Percentiles rank a stretch among this genome's conserved stretches.
phyloP scores from a whole-genome alignment of 2,888 invertebrate species.

The Polymixis flavicincta region DNA sequence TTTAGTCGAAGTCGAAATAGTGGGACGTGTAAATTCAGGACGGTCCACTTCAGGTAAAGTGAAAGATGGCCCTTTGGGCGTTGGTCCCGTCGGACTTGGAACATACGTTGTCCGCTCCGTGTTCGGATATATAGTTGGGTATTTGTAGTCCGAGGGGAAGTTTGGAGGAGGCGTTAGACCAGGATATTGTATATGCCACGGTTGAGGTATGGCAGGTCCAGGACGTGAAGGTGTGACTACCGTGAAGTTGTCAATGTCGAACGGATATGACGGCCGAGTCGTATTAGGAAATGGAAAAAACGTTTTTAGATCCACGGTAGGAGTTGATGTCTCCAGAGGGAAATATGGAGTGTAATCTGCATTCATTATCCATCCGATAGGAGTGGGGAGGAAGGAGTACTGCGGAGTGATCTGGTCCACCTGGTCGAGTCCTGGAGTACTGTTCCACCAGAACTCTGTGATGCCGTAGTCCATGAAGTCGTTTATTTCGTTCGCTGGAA shows the following conservation, averaged over 20 bases:
- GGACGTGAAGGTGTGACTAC: not conserved
- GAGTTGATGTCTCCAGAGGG: accelerated
- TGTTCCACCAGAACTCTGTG: constrained; percentile 15
- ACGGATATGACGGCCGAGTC: not conserved
- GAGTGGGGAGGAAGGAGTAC: not conserved
- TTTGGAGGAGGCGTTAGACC: not conserved
- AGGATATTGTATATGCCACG: not conserved
- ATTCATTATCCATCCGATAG: not conserved
- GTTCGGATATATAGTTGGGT: not conserved
- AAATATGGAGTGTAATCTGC: not conserved
- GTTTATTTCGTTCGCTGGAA: not conserved
- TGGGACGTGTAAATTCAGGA: not conserved
- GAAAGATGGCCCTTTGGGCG: not conserved
- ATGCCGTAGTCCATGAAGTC: constrained; percentile 15
- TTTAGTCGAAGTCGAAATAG: not conserved
- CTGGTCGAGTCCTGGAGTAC: constrained; percentile 11
- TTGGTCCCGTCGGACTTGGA: constrained; percentile 1
- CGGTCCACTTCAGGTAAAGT: not conserved
- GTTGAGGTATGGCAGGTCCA: not conserved
- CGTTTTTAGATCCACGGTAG: not conserved
- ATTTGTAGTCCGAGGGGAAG: constrained; percentile 1
- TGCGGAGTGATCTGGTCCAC: not conserved
- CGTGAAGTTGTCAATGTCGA: not conserved
- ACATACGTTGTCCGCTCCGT: accelerated
- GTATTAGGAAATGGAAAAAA: not conserved